Conservation (phyloP, 2,888 invertebrate species). For the Aproaerema taeniolella region DNA sequence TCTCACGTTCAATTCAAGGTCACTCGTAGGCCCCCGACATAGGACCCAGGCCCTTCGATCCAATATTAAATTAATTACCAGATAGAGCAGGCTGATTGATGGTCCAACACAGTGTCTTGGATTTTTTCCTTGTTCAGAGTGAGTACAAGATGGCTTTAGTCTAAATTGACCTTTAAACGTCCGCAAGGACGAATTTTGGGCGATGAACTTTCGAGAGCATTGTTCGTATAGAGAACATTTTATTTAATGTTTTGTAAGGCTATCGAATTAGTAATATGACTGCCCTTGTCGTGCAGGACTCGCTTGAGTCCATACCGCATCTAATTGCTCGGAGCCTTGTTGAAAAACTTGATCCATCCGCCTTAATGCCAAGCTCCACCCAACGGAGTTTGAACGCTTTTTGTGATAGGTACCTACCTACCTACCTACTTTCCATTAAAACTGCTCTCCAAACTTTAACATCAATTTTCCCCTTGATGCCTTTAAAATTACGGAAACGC, state of each 20-base stretch:
- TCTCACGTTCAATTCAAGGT: conserved; percentile 21
- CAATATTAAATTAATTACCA: conserved; percentile 53
- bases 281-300: conserved; percentile 2
- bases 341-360: conserved; percentile 48
- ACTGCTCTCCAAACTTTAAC: conserved; percentile 22
- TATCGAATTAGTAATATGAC: too few species aligned
- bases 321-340: conserved; percentile 45
- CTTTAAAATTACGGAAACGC: conserved; percentile 14
- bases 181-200: too few species aligned
- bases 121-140: too few species aligned
- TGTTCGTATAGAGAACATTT: too few species aligned
- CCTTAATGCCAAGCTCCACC: conserved; percentile 29
- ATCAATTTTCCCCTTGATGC: conserved; percentile 17
- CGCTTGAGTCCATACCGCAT: conserved; percentile 35
- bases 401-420: too few species aligned
- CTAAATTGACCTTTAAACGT: too few species aligned
- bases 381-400: conserved; percentile 30
- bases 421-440: conserved; percentile 26
- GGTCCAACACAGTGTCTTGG: too few species aligned
- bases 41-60: conserved; percentile 20
- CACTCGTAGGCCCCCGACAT: conserved; percentile 12
- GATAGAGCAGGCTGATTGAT: conserved; percentile 49
- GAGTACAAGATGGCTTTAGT: too few species aligned
- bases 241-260: too few species aligned
- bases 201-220: too few species aligned